Evolutionary conservation across 2,113 vertebrate species (phyloP).

Genomic region (Nyctibius bracteatus): DNA sequence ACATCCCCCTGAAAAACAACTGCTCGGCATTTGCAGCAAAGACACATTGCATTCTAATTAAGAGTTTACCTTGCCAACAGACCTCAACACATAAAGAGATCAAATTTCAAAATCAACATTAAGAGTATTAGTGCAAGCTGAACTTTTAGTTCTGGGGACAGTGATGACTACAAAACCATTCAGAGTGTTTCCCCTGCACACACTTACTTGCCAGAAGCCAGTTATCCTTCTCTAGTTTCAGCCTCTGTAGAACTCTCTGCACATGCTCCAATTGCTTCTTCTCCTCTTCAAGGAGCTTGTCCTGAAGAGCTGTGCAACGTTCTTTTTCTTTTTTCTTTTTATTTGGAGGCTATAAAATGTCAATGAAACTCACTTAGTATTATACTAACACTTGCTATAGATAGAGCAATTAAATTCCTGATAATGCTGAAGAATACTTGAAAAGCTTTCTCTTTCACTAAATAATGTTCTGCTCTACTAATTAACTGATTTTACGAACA

Average conservation of each 20-base stretch:
- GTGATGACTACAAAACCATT: neutral
- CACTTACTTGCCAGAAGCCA: slow-evolving; percentile 97
- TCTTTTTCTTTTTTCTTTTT: slow-evolving; percentile 99
- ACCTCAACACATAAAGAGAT: neutral
- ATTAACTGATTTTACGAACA: neutral
- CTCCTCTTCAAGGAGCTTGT: slow-evolving; percentile 96
- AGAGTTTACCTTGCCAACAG: neutral
- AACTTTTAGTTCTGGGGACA: neutral
- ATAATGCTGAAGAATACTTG: neutral
- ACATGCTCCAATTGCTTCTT: slow-evolving; percentile 97
- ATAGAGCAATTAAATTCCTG: neutral
- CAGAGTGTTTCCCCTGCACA: neutral
- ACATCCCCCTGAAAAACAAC: neutral
- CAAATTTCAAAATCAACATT: neutral
- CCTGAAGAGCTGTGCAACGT: slow-evolving; percentile 94
- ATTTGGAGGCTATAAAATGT: slow-evolving; percentile 84
- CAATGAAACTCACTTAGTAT: neutral
- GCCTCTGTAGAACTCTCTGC: slow-evolving; percentile 90
- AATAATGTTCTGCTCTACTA: neutral
- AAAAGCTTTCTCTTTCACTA: neutral
- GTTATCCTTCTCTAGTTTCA: slow-evolving; percentile 98
- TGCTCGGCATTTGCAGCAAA: neutral
- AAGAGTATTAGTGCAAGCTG: neutral
- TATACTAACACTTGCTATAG: neutral
- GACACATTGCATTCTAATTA: neutral